Evolutionary conservation across 2,888 invertebrate genomes (phyloP).

Genomic region (Fragum whitleyi): DNA sequence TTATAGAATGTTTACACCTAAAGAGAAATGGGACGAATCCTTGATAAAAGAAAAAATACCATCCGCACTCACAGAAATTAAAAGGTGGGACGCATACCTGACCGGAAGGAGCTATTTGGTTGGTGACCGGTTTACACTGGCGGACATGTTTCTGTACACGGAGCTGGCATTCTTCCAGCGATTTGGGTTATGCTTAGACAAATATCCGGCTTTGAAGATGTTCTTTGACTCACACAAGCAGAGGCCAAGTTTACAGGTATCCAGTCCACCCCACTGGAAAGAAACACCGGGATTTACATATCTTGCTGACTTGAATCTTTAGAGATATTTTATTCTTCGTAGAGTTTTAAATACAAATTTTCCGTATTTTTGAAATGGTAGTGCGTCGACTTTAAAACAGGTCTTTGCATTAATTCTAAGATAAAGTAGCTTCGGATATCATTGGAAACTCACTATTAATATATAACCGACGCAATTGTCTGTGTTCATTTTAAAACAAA

Average conservation of each 20-base stretch:
- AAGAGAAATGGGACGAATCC: constrained; percentile 39
- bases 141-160: constrained; percentile 42
- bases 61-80: constrained; percentile 35
- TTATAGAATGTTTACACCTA: constrained; percentile 29
- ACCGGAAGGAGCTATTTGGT: constrained; percentile 27
- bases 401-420: no score
- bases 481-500: no score
- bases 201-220: constrained; percentile 57
- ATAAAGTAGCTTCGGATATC: no score
- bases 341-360: no score
- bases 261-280: constrained; percentile 79
- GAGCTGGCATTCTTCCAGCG: constrained; percentile 47
- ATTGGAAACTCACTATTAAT: no score
- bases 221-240: constrained; percentile 67
- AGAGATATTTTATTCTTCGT: no score
- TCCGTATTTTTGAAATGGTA: no score
- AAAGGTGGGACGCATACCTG: constrained; percentile 30
- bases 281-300: constrained; percentile 17
- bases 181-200: constrained; percentile 56
- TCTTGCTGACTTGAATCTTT: background rate
- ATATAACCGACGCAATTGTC: no score
- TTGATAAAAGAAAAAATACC: constrained; percentile 16
- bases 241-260: constrained; percentile 67
- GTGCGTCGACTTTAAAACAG: no score
- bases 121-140: constrained; percentile 47